These are phyloP conservation scores for Brachionus rubens DNA, from an alignment of 1,140 invertebrate genomes.

Conservation along the genomic window DNA sequence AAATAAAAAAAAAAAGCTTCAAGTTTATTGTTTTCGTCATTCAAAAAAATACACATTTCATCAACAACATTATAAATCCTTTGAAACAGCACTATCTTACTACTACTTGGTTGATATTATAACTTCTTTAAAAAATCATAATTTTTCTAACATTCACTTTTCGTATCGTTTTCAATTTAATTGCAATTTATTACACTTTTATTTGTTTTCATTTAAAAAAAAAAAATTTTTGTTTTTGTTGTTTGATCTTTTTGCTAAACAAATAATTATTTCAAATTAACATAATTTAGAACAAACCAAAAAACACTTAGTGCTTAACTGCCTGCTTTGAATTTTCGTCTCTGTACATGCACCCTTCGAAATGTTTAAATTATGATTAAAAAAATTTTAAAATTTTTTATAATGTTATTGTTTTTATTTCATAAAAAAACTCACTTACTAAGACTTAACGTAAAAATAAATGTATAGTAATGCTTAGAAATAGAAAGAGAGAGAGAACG, in stretches of 20 bases:
- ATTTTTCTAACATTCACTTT: conserved; percentile 42
- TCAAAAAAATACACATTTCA: too few species aligned
- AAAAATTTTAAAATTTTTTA: conserved; percentile 12
- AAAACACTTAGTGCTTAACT: not conserved
- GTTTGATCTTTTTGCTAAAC: conserved; percentile 14
- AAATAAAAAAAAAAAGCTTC: too few species aligned
- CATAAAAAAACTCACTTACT: too few species aligned
- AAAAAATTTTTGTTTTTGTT: too few species aligned
- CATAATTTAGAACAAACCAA: not conserved
- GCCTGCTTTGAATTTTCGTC: not conserved
- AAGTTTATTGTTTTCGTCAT: too few species aligned
- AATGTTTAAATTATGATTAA: conserved; percentile 33
- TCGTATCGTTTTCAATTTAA: conserved; percentile 2
- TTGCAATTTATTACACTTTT: conserved; percentile 43
- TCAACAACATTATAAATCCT: too few species aligned
- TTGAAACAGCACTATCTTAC: too few species aligned
- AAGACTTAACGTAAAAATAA: too few species aligned
- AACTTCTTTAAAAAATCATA: not conserved
- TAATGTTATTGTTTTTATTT: conserved; percentile 43
- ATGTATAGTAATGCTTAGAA: too few species aligned
- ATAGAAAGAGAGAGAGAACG: too few species aligned
- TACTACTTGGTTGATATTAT: too few species aligned
- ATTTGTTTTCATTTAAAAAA: conserved; percentile 27
- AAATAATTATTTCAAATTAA: conserved; percentile 32
- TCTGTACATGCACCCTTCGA: too few species aligned